Evolutionary conservation across 2,113 vertebrate genomes (phyloP), one percentile per base, ranked within the genome.

Genomic region (chimpanzee (Pan troglodytes)): DNA sequence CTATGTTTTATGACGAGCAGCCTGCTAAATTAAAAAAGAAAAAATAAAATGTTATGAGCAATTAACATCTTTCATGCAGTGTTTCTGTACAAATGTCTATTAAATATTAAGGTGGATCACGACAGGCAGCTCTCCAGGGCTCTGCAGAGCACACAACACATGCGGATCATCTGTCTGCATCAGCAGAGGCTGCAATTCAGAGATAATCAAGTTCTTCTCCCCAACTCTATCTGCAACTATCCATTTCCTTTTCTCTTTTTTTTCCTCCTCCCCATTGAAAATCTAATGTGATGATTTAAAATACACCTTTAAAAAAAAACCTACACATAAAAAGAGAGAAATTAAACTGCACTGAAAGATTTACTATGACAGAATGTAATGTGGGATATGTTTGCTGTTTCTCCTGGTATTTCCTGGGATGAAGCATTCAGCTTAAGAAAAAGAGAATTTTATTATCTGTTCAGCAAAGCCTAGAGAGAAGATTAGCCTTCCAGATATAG

Each of bases 21-120:
- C 38, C 79, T 88, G 48, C 35, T 94, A 97, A 96, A 94, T 97
- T 92, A 80, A 89, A 90, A 84, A 94, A 84, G 61, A 81, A 95
- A 96, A 93, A 90, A 61, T 72, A 93, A 97, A 97, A 95, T 64
- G 64, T 73, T 88, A 96, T 50, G 52, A 95, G 83, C 89, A 97
- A 68, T 93, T 97, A 97, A 88, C 92, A 95, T 94, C 57, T 61
- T 64, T 92, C 76, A 76, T 3, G 25, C 2, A 6, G 80, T 68
- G 14, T 96, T 96, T 90, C 87, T 70, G 30, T 70, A 93, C 80
- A 93, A 98, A 94, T 75, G 88, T 16, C 81, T 87, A 61, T 95
- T 73, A 97, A 95, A 96, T 87, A 92, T 93, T 80, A 81, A 98
- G 93, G 61, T 72, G 25, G 55, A 35, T 55, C 4, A 23, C 8